phyloP scores from a whole-genome alignment of 2,888 invertebrate genomes.

The Tinea pellionella region DNA sequence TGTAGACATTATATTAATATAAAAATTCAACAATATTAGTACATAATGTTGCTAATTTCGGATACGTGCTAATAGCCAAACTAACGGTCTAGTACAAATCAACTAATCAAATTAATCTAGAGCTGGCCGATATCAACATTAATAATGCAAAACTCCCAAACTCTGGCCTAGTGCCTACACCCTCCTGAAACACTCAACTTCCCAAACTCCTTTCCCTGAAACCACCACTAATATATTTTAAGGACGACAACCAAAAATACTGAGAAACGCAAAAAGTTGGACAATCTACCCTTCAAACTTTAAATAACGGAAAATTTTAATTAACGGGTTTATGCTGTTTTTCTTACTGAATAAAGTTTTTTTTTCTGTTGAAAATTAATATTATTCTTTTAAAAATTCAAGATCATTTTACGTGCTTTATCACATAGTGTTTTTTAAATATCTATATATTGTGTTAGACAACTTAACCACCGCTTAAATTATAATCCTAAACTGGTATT shows the following conservation, averaged over 20 bases:
- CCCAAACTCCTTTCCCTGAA: background rate
- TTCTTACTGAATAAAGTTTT: background rate
- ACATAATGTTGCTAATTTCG: background rate
- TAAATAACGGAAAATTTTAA: slow-evolving; percentile 12
- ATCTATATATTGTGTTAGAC: too few relatives aligned
- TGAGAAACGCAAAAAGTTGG: slow-evolving; percentile 6
- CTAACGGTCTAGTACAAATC: slow-evolving; percentile 7
- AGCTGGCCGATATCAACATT: slow-evolving; percentile 63
- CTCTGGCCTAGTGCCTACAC: slow-evolving; percentile 25
- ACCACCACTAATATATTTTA: slow-evolving; percentile 25
- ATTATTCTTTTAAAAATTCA: background rate
- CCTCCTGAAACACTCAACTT: slow-evolving; percentile 22
- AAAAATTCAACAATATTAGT: too few relatives aligned
- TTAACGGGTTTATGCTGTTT: slow-evolving; percentile 4
- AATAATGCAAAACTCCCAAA: slow-evolving; percentile 61
- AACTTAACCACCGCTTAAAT: too few relatives aligned
- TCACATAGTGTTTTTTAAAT: too few relatives aligned
- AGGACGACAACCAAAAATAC: slow-evolving; percentile 30
- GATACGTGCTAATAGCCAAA: background rate
- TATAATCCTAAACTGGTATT: too few relatives aligned
- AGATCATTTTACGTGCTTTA: background rate
- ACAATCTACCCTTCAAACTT: slow-evolving; percentile 5
- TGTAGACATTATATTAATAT: too few relatives aligned
- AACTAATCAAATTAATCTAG: slow-evolving; percentile 64
- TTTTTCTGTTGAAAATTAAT: too few relatives aligned